Conservation (phyloP, 1,140 invertebrate genomes). For the Drosophila murphyi region DNA sequence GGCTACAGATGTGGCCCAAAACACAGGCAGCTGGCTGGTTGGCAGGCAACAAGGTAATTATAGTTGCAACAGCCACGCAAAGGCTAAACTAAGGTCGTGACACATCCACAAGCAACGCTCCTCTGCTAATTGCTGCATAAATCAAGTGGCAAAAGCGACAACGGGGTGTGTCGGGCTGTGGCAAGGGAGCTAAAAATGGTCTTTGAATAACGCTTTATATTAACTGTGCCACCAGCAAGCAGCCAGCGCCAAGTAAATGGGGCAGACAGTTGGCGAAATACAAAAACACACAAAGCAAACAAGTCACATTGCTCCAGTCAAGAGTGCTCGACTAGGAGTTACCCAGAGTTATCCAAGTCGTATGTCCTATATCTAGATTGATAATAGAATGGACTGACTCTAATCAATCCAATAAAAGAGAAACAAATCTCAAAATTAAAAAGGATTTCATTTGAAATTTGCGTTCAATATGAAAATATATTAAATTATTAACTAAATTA, state of each 20-base stretch:
- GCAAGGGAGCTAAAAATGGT: slow-evolving; percentile 12
- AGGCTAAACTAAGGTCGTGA: slow-evolving; percentile 14
- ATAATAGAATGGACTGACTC: too few species aligned
- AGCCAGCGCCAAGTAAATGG: slow-evolving; percentile 1
- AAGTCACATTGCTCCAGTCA: not conserved
- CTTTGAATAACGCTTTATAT: slow-evolving; percentile 67
- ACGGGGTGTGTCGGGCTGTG: not conserved
- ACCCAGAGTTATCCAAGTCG: too few species aligned
- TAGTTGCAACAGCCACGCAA: slow-evolving; percentile 35
- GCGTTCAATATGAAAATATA: too few species aligned
- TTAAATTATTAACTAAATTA: too few species aligned
- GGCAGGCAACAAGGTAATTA: slow-evolving; percentile 38
- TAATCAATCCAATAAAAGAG: too few species aligned
- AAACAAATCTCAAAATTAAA: too few species aligned
- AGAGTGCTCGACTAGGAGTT: too few species aligned
- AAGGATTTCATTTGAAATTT: too few species aligned
- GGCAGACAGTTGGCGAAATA: not conserved
- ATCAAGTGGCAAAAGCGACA: slow-evolving; percentile 67
- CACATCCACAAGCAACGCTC: slow-evolving; percentile 33
- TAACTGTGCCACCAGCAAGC: slow-evolving; percentile 55
- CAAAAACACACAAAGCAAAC: not conserved
- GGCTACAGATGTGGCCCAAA: slow-evolving; percentile 50
- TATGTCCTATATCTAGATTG: too few species aligned
- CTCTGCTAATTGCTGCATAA: slow-evolving; percentile 75
- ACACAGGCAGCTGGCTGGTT: not conserved